These are phyloP conservation scores for Melitaea cinxia DNA, from an alignment of 1,140 invertebrate genomes.

Conservation along the genomic window DNA sequence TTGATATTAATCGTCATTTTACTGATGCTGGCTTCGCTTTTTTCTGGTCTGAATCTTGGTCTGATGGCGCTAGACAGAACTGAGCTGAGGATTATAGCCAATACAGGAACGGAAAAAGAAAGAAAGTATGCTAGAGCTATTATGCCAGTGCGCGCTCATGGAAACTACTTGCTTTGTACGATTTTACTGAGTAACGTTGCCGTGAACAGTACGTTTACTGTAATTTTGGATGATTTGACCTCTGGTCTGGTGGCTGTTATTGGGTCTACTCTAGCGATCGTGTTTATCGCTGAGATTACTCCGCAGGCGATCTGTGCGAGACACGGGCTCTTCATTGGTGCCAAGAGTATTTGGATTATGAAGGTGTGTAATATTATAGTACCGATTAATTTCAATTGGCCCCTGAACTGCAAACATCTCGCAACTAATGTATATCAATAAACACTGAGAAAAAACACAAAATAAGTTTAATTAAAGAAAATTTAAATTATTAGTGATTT, in stretches of 20 bases:
- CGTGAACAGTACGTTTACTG: conserved; percentile 98
- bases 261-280: conserved; percentile 95
- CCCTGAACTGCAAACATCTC: no score
- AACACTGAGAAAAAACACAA: no score
- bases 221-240: conserved; percentile 97
- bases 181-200: conserved; percentile 99
- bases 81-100: conserved; percentile 95
- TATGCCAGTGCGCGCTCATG: conserved; percentile 93
- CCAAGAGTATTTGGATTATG: conserved; percentile 96
- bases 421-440: no score
- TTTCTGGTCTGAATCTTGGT: conserved; percentile 97
- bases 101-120: conserved; percentile 91
- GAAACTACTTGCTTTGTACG: conserved; percentile 97
- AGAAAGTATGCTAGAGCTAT: conserved; percentile 92
- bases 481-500: no score
- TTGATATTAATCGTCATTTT: conserved; percentile 90
- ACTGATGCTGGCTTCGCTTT: conserved; percentile 93
- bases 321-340: conserved; percentile 97
- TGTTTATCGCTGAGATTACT: conserved; percentile 98
- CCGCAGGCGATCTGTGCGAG: conserved; percentile 96
- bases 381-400: not conserved
- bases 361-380: conserved; percentile 82
- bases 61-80: conserved; percentile 98
- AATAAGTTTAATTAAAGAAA: no score
- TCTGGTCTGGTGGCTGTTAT: conserved; percentile 93